Evolutionary conservation across 2,797 vertebrate species (phyloP).

Genomic region (Bufotes viridis): DNA sequence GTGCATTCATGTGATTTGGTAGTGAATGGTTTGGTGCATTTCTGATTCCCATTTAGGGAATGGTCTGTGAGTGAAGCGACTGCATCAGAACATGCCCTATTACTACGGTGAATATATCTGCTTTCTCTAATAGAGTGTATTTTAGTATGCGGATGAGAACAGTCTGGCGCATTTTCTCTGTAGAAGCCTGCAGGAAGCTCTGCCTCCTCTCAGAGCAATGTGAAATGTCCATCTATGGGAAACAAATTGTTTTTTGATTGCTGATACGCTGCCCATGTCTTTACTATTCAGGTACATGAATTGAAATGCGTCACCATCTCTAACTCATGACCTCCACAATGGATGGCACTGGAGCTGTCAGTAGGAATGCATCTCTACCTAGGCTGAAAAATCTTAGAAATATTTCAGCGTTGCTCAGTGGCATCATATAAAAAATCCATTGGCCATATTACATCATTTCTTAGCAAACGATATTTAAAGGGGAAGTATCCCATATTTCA

Average conservation of each 20-base stretch:
- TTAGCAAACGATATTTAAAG: too few species aligned
- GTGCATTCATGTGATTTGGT: slow-evolving; percentile 54
- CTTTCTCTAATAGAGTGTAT: slow-evolving; percentile 11
- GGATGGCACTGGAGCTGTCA: not conserved
- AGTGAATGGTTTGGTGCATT: slow-evolving; percentile 25
- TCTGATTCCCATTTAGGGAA: slow-evolving; percentile 16
- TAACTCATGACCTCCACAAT: not conserved
- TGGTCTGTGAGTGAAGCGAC: not conserved
- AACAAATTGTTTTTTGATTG: not conserved
- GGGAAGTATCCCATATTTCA: too few species aligned
- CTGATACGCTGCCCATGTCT: not conserved
- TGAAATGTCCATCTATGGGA: not conserved
- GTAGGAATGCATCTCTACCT: not conserved
- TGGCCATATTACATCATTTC: too few species aligned
- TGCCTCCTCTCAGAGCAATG: not conserved
- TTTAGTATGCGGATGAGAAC: not conserved
- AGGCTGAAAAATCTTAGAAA: not conserved
- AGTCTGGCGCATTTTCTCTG: not conserved
- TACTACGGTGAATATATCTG: not conserved
- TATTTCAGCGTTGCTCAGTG: not conserved
- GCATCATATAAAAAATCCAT: too few species aligned
- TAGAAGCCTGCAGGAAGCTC: not conserved
- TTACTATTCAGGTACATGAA: not conserved
- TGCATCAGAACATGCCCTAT: not conserved
- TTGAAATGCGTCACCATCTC: not conserved